A percentile compares a stretch with the other conserved stretches of the same genome.
These are phyloP conservation scores for Halcyon smyrnensis DNA, from an alignment of 2,797 vertebrate species.

Conservation along the genomic window DNA sequence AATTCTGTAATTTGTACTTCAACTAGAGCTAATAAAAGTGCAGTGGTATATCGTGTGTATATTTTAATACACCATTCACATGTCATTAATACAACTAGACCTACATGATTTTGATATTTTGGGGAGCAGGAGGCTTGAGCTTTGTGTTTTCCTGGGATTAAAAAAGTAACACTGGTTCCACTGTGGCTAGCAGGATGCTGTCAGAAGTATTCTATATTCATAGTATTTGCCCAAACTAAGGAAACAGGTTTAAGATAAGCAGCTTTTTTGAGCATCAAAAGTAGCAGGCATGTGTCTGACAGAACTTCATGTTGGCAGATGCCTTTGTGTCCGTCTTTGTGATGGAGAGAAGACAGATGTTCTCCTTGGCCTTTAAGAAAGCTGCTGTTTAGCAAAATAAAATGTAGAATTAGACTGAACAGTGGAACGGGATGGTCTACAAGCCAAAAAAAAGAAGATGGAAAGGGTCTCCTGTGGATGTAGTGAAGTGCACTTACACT, in stretches of 20 bases:
- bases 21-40: neutral
- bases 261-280: neutral
- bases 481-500: neutral
- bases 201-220: neutral
- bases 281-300: neutral
- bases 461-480: neutral
- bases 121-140: neutral
- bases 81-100: neutral
- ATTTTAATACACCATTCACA: neutral
- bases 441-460: neutral
- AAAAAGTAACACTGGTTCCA: neutral
- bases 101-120: neutral
- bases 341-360: conserved; percentile 42
- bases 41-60: too few species aligned
- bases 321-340: conserved; percentile 3
- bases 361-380: conserved; percentile 27
- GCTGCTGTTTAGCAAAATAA: conserved; percentile 24
- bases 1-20: neutral
- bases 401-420: neutral
- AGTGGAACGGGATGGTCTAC: neutral
- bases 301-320: neutral
- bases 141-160: neutral
- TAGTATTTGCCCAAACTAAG: neutral
- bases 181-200: neutral
- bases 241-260: neutral